Base-by-base conservation (phyloP, 2,797 vertebrate genomes). In the Trematomus bernacchii region DNA sequence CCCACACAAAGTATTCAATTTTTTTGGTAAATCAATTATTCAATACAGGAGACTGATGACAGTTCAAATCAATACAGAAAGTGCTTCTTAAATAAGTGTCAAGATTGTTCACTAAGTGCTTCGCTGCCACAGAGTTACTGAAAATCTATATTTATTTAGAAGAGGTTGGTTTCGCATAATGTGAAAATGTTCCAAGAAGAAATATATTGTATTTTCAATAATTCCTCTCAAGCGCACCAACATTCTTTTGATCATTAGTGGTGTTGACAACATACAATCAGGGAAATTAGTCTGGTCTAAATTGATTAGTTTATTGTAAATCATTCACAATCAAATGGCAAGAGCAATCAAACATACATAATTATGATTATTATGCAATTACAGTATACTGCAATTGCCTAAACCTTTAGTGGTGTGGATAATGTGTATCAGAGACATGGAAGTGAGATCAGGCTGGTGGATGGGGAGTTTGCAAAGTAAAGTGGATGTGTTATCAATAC, bases 51-150 rank as follows among this genome's bases (percentile, higher is more conserved):
- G 1, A 15, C 8, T 10, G 15, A 55, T 16, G 27, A 33, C 14
- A 13, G 48, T 50, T 18, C 52, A 54, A 27, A 7, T 37, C 33
- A 37, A 9, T 37, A 37, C 8, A 37, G 33, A 37, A 2, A 37
- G 33, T 37, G 33, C 33, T 37, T 37, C 33, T 37, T 37, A 37
- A 37, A 37, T 37, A 37, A 37, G 6, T 16, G 52, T 27, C 51
- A 53, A 27, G 51, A 23, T 8, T 23, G 51, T 27, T 53, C 2
- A 27, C 12, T 6, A 27, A 14, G 3, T 27, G 14, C 9, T 46
- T 55, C 66, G 21, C 63, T 52, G 70, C 61, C 55, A 50, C 71
- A 18, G 27, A 57, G 62, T 54, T 62, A 52, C 33, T 73, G 10
- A 51, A 57, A 64, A 46, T 59, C 48, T 64, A 12, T 40, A 19